Evolutionary conservation across 2,797 vertebrate species (phyloP).

Genomic region (Smutsia gigantea): DNA sequence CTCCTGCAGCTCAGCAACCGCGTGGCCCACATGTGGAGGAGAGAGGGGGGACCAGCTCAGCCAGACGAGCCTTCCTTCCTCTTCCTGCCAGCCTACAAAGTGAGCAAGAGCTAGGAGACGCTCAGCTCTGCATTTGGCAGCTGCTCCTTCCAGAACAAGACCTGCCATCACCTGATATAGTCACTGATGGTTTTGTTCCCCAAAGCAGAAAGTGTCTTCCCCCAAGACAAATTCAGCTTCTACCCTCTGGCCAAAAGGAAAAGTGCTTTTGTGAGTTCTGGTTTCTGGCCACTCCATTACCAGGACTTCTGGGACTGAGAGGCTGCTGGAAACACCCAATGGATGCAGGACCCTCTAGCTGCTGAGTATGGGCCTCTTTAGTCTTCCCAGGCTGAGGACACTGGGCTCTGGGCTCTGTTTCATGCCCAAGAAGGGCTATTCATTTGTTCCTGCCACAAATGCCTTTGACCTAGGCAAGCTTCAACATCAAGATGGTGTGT

Average conservation of each 20-base stretch:
- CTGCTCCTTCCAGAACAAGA: neutral
- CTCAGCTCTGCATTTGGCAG: fast-evolving
- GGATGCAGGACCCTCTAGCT: neutral
- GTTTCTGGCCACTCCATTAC: neutral
- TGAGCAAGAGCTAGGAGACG: neutral
- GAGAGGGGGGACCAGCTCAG: fast-evolving
- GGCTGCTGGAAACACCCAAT: neutral
- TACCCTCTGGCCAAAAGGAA: neutral
- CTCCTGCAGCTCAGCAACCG: neutral
- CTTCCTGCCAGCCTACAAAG: no score
- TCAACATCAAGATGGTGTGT: neutral
- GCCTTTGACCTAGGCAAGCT: neutral
- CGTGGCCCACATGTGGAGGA: neutral
- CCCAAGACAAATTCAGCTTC: neutral
- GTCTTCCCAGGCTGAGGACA: neutral
- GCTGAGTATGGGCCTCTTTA: neutral
- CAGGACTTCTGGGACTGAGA: neutral
- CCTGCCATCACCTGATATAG: neutral
- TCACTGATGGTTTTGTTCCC: neutral
- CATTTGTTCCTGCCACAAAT: neutral
- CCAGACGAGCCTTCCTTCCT: neutral
- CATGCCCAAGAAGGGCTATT: neutral
- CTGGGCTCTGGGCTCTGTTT: no score
- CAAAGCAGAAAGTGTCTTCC: neutral
- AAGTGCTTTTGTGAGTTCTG: neutral